Conservation (phyloP, 2,113 vertebrate species). For the Nyctibius bracteatus region DNA sequence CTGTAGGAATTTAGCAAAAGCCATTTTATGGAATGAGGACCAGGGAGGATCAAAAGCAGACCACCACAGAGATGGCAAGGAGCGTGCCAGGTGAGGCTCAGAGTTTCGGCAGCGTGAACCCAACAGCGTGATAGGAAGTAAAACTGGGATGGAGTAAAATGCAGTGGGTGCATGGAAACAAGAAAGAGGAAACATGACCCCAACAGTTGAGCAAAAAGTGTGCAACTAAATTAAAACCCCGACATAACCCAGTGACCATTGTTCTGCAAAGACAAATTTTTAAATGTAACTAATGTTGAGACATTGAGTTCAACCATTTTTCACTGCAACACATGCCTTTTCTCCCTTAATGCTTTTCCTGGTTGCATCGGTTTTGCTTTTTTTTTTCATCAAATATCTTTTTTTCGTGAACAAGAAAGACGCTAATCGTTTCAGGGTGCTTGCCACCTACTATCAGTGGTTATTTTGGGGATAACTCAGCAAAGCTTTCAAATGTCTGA, state of each 20-base stretch:
- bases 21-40: not conserved
- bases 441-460: conserved; percentile 53
- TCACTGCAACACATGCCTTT: not conserved
- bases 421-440: conserved; percentile 49
- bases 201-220: not conserved
- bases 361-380: not conserved
- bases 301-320: not conserved
- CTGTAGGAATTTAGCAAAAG: not conserved
- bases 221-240: not conserved
- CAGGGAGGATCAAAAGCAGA: not conserved
- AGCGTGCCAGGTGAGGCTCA: not conserved
- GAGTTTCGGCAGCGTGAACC: rapidly evolving
- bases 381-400: not conserved
- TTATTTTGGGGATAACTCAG: conserved; percentile 48
- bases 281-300: not conserved
- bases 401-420: not conserved
- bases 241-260: not conserved
- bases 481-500: conserved; percentile 54
- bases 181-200: not conserved
- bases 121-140: not conserved
- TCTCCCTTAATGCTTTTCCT: not conserved
- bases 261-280: not conserved
- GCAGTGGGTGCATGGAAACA: not conserved
- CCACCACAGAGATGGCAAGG: not conserved
- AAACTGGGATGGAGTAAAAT: not conserved